Evolutionary conservation across 1,140 invertebrate species (phyloP), one percentile per base, ranked within the genome.

Genomic region (Solen grandis): DNA sequence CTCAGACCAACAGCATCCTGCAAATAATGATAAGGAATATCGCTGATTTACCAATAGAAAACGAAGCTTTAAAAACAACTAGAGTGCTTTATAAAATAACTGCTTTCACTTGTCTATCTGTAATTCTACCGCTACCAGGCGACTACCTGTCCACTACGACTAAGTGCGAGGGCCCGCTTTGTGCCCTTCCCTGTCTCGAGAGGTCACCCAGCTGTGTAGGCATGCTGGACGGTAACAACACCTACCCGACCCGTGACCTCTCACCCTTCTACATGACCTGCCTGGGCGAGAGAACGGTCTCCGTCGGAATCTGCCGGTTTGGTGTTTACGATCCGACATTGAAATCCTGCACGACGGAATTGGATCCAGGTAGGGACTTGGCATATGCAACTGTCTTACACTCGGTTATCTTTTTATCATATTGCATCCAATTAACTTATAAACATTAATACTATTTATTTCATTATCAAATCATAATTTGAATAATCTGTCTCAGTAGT

Each of bases 301-400:
- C 86, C 35, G 84, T 87, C n/a, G 77, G 83, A 4, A 86, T 84
- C 5, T 89, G 88, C 68, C 55, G 81, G 38, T 86, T 84, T 65
- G 85, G 85, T 4, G 81, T 89, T 0, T 89, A 87, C 60, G 88
- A 89, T 46, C 87, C 88, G 19, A 86, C 84, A n/a, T 55, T 82
- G 2, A 54, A 82, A 38, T 57, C 79, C 0, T 89, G 88, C 70
- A 82, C 83, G 0, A 83, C 81, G 0, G 82, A 87, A 50, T 70
- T 89, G 5, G 84, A 85, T 50, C 68, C 83, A 59, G 83, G 88
- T 89, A 84, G 5, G 31, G 33, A 33, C 19, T 35, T 14, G 38
- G 1, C 1, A 19, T 62, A 62, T n/a, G n/a, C n/a, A n/a, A n/a
- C n/a, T n/a, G n/a, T n/a, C n/a, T n/a, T n/a, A n/a, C n/a, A n/a